Evolutionary conservation across 2,797 vertebrate species (phyloP), one percentile per base, ranked within the genome.

Genomic region (Oceanodroma leucorhoa): DNA sequence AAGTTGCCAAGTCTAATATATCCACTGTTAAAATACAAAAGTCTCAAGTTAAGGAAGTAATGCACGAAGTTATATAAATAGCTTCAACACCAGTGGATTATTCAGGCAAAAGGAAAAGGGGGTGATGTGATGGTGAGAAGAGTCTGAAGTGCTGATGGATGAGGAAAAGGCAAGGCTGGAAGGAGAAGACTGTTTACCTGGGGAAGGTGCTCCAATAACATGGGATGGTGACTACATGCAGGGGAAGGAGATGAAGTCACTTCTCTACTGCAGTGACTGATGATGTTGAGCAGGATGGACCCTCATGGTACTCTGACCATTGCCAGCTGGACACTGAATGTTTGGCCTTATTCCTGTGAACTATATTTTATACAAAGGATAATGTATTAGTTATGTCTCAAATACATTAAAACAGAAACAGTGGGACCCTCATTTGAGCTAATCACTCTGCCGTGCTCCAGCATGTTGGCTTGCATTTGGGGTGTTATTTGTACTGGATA

Each of bases 11-110:
- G 41, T 86, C 81, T 86, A 87, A 89, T 57, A 53, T 43, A 41
- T 84, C 40, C 29, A 21, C 51, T 73, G 50, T 41, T 90, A 80
- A 95, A 94, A 66, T 70, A 77, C 8, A 72, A 72, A 85, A 78
- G 72, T 78, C 55, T 82, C 27, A 83, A 62, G n/a, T 67, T 69
- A 82, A 94, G 61, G 84, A 90, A 94, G 71, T 94, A 7, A 83
- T 51, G 80, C 48, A 24, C 16, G 1, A 50, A 83, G 48, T 64
- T 91, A 40, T 54, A 0, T 81, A 40, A 0, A 40, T 75, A 22
- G 73, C 57, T 90, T 91, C 17, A 75, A 22, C 65, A 55, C 14
- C 13, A 27, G 9, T 51, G 11, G 30, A 26, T 77, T 54, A 65
- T 76, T 88, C 61, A 46, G 46, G 38, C 23, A 38, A 51, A 76